phyloP scores from a whole-genome alignment of 2,797 vertebrate species.

The Chelidonichthys spinosus region DNA sequence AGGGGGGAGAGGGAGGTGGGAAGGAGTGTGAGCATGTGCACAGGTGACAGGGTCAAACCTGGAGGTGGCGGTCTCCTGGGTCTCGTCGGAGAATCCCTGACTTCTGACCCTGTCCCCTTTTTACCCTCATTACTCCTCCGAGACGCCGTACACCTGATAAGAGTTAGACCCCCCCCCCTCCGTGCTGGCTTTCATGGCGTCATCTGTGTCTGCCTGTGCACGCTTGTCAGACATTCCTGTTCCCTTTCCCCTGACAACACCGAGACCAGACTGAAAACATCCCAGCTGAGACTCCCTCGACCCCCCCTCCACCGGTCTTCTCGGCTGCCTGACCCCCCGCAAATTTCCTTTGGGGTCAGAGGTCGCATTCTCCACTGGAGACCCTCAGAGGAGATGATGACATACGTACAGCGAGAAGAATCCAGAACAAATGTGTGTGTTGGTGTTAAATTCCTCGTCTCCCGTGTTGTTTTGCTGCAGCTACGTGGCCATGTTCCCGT shows the following conservation, averaged over 20 bases:
- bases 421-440: conserved; percentile 38
- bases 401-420: conserved; percentile 51
- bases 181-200: not conserved
- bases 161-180: conserved; percentile 63
- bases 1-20: conserved; percentile 13
- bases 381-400: conserved; percentile 55
- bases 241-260: conserved; percentile 31
- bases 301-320: too few relatives aligned
- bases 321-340: conserved; percentile 37
- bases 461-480: conserved; percentile 72
- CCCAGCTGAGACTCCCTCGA: conserved; percentile 45
- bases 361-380: conserved; percentile 42
- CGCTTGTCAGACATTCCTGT: conserved; percentile 51
- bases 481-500: conserved; percentile 96
- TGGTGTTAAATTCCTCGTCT: conserved; percentile 10
- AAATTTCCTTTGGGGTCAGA: conserved; percentile 63
- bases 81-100: conserved; percentile 66
- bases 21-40: conserved; percentile 57
- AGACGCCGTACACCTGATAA: conserved; percentile 75
- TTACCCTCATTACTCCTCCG: conserved; percentile 65
- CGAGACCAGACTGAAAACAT: conserved; percentile 56
- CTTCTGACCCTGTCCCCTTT: conserved; percentile 65
- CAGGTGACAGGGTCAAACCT: conserved; percentile 75
- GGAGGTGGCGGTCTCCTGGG: conserved; percentile 65
- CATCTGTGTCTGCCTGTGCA: conserved; percentile 48